Evolutionary conservation across 2,797 vertebrate species (phyloP).

Genomic region (Botia kubotai): DNA sequence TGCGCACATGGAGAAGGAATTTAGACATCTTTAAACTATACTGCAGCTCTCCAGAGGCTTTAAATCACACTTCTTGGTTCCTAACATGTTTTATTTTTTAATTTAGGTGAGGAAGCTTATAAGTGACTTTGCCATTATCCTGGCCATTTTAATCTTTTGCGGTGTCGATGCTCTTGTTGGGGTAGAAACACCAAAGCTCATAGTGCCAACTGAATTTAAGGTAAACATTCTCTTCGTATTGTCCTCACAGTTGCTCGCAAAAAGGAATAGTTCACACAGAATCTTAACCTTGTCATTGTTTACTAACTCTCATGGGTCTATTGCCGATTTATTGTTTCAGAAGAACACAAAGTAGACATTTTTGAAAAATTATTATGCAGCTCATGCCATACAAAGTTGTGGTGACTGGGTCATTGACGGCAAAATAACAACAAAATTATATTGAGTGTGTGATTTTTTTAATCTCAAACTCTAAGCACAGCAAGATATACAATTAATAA

Average conservation of each 20-base stretch:
- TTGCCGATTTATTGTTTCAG: not conserved
- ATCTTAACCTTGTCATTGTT: not conserved
- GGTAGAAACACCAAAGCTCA: conserved; percentile 95
- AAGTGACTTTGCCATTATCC: conserved; percentile 97
- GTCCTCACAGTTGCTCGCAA: not conserved
- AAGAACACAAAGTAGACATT: not conserved
- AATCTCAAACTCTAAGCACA: no score
- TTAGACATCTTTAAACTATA: not conserved
- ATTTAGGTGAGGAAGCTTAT: conserved; percentile 93
- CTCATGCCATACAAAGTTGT: no score
- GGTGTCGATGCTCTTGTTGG: conserved; percentile 91
- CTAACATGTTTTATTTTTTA: not conserved
- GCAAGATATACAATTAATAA: no score
- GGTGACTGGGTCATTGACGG: no score
- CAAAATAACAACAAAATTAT: no score
- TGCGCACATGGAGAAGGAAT: not conserved
- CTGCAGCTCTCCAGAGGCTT: not conserved
- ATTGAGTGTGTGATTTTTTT: no score
- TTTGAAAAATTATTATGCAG: not conserved
- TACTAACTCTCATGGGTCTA: not conserved
- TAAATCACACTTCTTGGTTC: not conserved
- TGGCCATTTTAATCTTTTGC: conserved; percentile 95
- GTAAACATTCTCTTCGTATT: conserved; percentile 69
- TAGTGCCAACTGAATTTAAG: conserved; percentile 98
- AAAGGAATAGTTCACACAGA: not conserved